These are phyloP conservation scores for Atethmia centrago DNA, from an alignment of 2,888 invertebrate species.

Conservation along the genomic window DNA sequence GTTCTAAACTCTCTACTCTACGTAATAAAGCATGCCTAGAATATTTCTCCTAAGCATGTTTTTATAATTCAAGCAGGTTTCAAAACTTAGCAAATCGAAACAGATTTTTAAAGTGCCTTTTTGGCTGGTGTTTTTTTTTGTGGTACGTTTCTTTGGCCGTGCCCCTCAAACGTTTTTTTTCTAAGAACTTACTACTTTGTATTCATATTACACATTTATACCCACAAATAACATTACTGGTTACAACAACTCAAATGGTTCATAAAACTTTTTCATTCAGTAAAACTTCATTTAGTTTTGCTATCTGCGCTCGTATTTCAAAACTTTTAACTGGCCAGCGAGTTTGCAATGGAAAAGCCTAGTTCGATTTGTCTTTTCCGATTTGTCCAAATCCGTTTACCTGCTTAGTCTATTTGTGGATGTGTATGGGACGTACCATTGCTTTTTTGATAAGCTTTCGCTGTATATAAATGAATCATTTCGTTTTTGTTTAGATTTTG, in stretches of 20 bases:
- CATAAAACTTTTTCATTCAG: slow-evolving; percentile 42
- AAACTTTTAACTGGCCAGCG: slow-evolving; percentile 51
- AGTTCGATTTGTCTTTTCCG: slow-evolving; percentile 57
- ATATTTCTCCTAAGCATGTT: background rate
- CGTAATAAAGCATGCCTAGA: too few species aligned
- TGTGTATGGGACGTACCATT: slow-evolving; percentile 20
- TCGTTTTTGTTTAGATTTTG: slow-evolving; percentile 3
- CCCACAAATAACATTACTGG: slow-evolving; percentile 13
- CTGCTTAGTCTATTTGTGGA: slow-evolving; percentile 40
- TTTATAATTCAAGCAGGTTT: background rate
- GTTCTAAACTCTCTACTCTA: too few species aligned
- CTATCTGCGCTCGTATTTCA: slow-evolving; percentile 44
- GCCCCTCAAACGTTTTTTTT: background rate
- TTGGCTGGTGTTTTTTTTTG: background rate
- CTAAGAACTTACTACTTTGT: background rate
- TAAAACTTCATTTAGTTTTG: slow-evolving; percentile 51
- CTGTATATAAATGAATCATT: slow-evolving; percentile 27
- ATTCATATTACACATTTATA: background rate
- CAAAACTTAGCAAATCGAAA: background rate
- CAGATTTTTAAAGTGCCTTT: background rate
- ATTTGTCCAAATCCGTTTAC: slow-evolving; percentile 56
- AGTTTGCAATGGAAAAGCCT: slow-evolving; percentile 56
- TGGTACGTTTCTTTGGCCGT: too few species aligned
- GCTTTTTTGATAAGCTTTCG: slow-evolving; percentile 36
- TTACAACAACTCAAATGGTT: slow-evolving; percentile 4